These are phyloP conservation scores for Laothoe populi DNA, from an alignment of 2,888 invertebrate species.

Conservation along the genomic window DNA sequence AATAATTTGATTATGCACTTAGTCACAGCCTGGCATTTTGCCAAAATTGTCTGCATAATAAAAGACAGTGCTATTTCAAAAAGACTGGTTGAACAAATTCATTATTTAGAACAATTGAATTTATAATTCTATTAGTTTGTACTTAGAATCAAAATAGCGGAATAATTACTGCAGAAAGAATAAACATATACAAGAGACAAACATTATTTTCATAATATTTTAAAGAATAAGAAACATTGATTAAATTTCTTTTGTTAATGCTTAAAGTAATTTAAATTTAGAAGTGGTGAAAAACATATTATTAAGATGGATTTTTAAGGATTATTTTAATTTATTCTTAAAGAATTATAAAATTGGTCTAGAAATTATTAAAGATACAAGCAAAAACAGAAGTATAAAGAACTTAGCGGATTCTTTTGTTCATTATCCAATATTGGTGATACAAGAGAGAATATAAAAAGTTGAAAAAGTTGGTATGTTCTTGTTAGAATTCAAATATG, in stretches of 20 bases:
- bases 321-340: background rate
- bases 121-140: no score
- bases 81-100: background rate
- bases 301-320: background rate
- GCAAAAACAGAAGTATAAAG: background rate
- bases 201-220: no score
- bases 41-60: slow-evolving; percentile 10
- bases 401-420: slow-evolving; percentile 3
- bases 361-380: background rate
- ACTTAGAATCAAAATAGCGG: no score
- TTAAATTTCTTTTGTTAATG: no score
- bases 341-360: background rate
- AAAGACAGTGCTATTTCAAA: background rate
- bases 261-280: no score
- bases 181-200: no score
- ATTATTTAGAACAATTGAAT: background rate
- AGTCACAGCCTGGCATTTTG: slow-evolving; percentile 5
- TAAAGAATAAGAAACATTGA: no score
- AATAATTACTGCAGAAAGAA: no score
- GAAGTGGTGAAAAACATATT: no score
- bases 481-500: slow-evolving; percentile 8
- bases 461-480: background rate
- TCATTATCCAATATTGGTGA: background rate
- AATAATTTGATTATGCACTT: background rate
- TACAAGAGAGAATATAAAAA: background rate